Percentiles rank a stretch among this genome's conserved stretches.
Conservation (phyloP, 2,888 invertebrate genomes). For the Drosophila testacea region DNA sequence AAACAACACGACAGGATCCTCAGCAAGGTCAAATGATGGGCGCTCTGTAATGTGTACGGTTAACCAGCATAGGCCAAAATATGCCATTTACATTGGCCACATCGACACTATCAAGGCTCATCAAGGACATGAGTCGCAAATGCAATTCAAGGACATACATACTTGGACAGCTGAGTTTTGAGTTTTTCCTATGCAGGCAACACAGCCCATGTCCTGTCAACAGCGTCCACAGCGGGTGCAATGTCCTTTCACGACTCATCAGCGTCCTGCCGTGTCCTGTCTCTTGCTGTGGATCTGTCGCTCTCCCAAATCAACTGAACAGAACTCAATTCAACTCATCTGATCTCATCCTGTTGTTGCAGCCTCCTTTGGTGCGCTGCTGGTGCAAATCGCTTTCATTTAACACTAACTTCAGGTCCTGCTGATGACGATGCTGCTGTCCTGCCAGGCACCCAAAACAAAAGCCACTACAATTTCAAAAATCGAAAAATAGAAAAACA, state of each 20-base stretch:
- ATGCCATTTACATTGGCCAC: constrained; percentile 75
- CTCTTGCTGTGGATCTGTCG: constrained; percentile 55
- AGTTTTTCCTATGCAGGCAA: constrained; percentile 1
- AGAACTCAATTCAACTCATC: not conserved
- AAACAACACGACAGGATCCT: constrained; percentile 57
- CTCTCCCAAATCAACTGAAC: not conserved
- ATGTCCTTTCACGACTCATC: constrained; percentile 68
- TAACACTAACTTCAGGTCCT: constrained; percentile 60
- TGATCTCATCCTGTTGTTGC: constrained; percentile 13
- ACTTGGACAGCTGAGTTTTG: constrained; percentile 4
- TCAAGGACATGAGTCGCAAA: constrained; percentile 26
- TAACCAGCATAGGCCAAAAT: constrained; percentile 77
- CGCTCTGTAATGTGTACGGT: constrained; percentile 57
- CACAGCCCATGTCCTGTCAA: constrained; percentile 55
- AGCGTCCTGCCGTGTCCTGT: constrained; percentile 62
- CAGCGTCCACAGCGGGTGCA: constrained; percentile 68
- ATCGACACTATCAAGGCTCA: constrained; percentile 24
- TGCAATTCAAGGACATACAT: constrained; percentile 30
- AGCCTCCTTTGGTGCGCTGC: constrained; percentile 69
- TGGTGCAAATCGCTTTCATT: constrained; percentile 76
- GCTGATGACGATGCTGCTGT: constrained; percentile 26
- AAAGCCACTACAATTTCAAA: constrained; percentile 35
- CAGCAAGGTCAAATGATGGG: constrained; percentile 63
- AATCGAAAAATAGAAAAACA: constrained; percentile 12
- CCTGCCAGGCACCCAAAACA: constrained; percentile 42